Evolutionary conservation across 2,113 vertebrate genomes (phyloP).

Genomic region (Microcebus murinus): DNA sequence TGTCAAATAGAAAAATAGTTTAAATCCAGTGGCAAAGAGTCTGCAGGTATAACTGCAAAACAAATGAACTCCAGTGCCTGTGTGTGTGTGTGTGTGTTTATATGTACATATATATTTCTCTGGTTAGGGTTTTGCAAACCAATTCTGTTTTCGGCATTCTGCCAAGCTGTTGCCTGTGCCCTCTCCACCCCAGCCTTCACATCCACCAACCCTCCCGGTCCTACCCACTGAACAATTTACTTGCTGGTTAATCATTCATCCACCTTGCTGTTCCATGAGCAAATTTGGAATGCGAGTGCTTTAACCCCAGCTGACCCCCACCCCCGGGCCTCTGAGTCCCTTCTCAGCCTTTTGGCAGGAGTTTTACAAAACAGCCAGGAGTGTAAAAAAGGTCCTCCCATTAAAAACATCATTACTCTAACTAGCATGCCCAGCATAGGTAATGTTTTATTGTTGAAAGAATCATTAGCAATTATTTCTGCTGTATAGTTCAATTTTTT

Average conservation of each 20-base stretch:
- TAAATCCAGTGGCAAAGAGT: not conserved
- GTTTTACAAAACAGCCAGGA: not conserved
- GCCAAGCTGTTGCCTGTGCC: not conserved
- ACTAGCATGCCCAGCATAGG: not conserved
- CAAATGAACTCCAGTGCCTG: not conserved
- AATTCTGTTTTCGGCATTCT: not conserved
- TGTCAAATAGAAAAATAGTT: not conserved
- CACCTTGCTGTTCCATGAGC: conserved; percentile 64
- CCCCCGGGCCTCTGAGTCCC: not conserved
- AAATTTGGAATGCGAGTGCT: conserved; percentile 67
- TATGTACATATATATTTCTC: not conserved
- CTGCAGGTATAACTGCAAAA: not conserved
- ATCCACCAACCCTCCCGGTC: conserved; percentile 3
- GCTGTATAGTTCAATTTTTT: not conserved
- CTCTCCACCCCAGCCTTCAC: not conserved
- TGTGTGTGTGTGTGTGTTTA: not conserved
- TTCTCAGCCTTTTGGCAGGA: not conserved
- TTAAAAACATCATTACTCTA: not conserved
- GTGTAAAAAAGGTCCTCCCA: not conserved
- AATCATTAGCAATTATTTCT: not conserved
- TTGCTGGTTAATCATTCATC: conserved; percentile 87
- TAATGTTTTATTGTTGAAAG: not conserved
- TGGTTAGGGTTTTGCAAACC: not conserved
- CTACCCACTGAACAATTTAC: conserved; percentile 81
- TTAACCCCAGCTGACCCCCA: conserved; percentile 59